Base-by-base conservation (phyloP, 2,113 vertebrate genomes). In the Pachypanchax playfairii region DNA sequence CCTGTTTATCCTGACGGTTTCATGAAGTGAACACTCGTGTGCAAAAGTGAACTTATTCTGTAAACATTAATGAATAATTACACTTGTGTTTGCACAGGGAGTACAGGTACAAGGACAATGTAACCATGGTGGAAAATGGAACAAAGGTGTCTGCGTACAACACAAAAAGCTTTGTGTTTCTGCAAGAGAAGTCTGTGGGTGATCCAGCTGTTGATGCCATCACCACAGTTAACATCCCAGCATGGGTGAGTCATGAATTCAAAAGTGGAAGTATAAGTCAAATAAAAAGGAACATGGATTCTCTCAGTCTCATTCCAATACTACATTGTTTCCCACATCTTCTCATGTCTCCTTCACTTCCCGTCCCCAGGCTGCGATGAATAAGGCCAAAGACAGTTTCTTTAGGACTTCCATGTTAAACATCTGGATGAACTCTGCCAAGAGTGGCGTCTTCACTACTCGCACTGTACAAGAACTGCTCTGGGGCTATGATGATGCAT, bases 161-260 rank as follows among this genome's bases (percentile, higher is more conserved):
- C 70, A 92, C 90, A 31, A 98, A 95, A 87, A 91, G 88, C 0
- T 99, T 97, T 0, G 84, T 97, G 10, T 97, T 98, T 70, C 83
- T 94, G 68, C 90, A 65, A 26, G 82, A 95, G 44, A 91, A 87
- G 60, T 98, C 97, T 17, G 92, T 93, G 2, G 97, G 97, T 33
- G 92, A 98, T 73, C 94, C 97, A 6, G 17, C 83, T 24, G 58
- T 69, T 22, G 96, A 98, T 75, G 73, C 59, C 65, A 93, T 98
- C 75, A 93, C 92, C 67, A 96, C 96, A 3, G 14, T 98, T 75
- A 98, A 98, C 87, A 93, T 99, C 72, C 97, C 97, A 31, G 90
- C 90, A 9, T 84, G 98, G 94, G 97, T 99, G 88, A 96, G 96
- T 92, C 44, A 29, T 29, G n/a, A 48, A 46, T 48, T 51, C 25